A percentile compares a stretch with the other conserved stretches of the same genome.
phyloP scores from a whole-genome alignment of 92 coral and sea anemone genomes.

The Phenganax subtilis region DNA sequence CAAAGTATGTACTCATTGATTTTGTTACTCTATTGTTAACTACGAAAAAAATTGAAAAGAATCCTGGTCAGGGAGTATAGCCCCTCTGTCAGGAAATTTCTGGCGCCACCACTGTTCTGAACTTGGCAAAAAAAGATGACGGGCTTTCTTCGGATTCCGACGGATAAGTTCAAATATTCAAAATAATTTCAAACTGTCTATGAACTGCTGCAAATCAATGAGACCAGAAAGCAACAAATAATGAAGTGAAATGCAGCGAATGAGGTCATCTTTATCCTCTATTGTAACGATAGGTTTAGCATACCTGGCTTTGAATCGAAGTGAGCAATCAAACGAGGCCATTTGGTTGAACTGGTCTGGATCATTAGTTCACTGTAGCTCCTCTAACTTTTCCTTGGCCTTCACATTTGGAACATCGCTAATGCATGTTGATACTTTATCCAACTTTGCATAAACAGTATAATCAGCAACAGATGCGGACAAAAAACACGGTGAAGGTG shows the following conservation, averaged over 20 bases:
- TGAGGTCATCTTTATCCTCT: constrained; percentile 46
- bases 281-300: constrained; percentile 49
- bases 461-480: constrained; percentile 52
- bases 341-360: constrained; percentile 51
- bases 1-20: no score
- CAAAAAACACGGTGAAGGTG: constrained; percentile 50
- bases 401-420: constrained; percentile 49
- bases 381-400: constrained; percentile 49
- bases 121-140: constrained; percentile 44
- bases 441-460: constrained; percentile 40
- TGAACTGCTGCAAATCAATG: constrained; percentile 51
- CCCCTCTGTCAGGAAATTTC: no score
- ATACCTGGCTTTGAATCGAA: constrained; percentile 47
- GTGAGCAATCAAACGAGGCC: constrained; percentile 51
- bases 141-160: constrained; percentile 50
- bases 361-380: constrained; percentile 41
- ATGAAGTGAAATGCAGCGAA: constrained; percentile 46
- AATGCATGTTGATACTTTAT: constrained; percentile 44
- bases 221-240: constrained; percentile 43
- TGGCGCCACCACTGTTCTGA: neutral
- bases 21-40: no score
- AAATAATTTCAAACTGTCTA: constrained; percentile 47
- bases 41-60: no score
- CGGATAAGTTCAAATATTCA: constrained; percentile 40
- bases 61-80: no score